Evolutionary conservation across 2,113 vertebrate species (phyloP).

Genomic region (Ovibos moschatus): DNA sequence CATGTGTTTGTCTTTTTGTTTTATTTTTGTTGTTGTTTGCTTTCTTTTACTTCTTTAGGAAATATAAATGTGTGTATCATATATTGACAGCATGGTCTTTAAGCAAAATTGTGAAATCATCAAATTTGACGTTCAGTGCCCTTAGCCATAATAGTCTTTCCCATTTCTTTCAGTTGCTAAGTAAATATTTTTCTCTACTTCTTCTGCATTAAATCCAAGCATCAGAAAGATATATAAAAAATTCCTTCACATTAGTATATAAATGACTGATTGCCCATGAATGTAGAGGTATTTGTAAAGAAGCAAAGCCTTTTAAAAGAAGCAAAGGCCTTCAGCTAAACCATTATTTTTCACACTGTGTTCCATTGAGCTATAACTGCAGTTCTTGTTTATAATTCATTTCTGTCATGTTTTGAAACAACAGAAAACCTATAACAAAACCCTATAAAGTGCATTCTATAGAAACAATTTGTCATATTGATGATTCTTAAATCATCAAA

Average conservation of each 20-base stretch:
- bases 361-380: constrained; percentile 44
- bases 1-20: not conserved
- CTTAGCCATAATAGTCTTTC: not conserved
- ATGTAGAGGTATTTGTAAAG: constrained; percentile 61
- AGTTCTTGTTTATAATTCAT: not conserved
- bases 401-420: not conserved
- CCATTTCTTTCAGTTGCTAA: not conserved
- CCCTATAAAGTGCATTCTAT: not conserved
- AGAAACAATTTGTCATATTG: not conserved
- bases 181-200: constrained; percentile 15
- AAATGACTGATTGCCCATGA: constrained; percentile 63
- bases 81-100: not conserved
- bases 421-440: not conserved
- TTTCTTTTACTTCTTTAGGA: not conserved
- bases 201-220: constrained; percentile 52
- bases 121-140: not conserved
- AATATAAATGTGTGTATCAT: not conserved
- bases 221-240: constrained; percentile 59
- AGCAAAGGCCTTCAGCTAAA: constrained; percentile 62
- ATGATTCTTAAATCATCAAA: not conserved
- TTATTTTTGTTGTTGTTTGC: not conserved
- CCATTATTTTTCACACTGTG: constrained; percentile 59
- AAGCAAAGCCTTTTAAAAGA: constrained; percentile 63
- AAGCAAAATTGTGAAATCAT: not conserved
- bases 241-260: constrained; percentile 58